phyloP scores from a whole-genome alignment of 1,140 invertebrate genomes.

The Lepeophtheirus salmonis region DNA sequence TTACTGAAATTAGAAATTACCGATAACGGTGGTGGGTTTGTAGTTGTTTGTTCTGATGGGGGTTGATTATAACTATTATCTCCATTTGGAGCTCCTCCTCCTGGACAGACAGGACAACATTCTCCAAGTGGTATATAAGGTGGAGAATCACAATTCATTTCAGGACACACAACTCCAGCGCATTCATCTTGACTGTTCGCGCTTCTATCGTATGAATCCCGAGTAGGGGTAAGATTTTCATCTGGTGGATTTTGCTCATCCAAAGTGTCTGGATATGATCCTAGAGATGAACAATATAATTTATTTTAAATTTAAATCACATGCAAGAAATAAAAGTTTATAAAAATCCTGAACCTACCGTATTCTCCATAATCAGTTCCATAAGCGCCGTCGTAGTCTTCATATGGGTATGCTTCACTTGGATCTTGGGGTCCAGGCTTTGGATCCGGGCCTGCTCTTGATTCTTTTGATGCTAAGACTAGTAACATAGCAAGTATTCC shows the following conservation, averaged over 20 bases:
- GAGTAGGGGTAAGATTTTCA: neutral
- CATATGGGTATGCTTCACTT: neutral
- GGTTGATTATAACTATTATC: too few relatives aligned
- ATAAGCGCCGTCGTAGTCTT: neutral
- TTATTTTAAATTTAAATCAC: too few relatives aligned
- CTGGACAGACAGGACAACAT: slow-evolving; percentile 33
- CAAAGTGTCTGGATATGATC: too few relatives aligned
- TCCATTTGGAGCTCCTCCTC: too few relatives aligned
- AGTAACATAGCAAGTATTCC: neutral
- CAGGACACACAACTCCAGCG: slow-evolving; percentile 29
- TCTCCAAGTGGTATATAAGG: slow-evolving; percentile 34
- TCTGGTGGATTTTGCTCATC: neutral
- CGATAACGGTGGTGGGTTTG: too few relatives aligned
- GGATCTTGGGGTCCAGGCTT: neutral
- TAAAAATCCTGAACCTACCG: neutral
- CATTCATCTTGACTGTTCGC: slow-evolving; percentile 24
- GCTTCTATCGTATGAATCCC: neutral
- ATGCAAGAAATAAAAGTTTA: too few relatives aligned
- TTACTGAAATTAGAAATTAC: neutral
- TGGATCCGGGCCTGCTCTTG: neutral
- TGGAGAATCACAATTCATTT: slow-evolving; percentile 29
- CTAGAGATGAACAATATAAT: too few relatives aligned
- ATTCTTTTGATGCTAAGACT: neutral
- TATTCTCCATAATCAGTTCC: neutral
- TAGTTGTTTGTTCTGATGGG: too few relatives aligned